Evolutionary conservation across 2,888 invertebrate species (phyloP).

Genomic region (Drosophila pullipes): DNA sequence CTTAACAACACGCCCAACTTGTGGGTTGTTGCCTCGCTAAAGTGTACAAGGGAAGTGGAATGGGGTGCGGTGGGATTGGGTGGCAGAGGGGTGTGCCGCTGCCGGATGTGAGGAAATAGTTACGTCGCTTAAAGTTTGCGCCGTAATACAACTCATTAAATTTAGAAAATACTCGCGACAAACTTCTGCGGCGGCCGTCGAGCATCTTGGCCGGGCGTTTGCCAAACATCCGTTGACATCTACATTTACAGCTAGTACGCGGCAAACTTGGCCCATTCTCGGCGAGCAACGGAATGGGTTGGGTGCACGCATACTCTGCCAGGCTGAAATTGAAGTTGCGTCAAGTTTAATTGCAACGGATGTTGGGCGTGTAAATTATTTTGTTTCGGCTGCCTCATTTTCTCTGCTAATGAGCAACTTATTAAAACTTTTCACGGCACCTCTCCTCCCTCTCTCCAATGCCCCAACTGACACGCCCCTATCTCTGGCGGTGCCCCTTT

Average conservation of each 20-base stretch:
- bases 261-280: conserved; percentile 53
- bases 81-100: background rate
- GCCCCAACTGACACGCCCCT: background rate
- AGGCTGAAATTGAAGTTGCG: conserved; percentile 56
- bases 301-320: background rate
- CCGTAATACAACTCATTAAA: conserved; percentile 78
- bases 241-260: conserved; percentile 62
- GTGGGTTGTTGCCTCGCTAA: conserved; percentile 18
- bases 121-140: conserved; percentile 58
- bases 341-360: conserved; percentile 77
- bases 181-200: conserved; percentile 55
- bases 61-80: background rate
- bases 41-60: background rate
- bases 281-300: background rate
- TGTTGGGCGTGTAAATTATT: conserved; percentile 79
- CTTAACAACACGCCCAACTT: conserved; percentile 68
- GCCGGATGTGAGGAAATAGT: conserved; percentile 43
- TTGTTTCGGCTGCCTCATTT: conserved; percentile 70
- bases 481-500: background rate
- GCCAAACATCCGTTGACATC: conserved; percentile 76
- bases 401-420: conserved; percentile 78
- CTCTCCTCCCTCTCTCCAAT: background rate
- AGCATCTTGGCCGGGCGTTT: conserved; percentile 48
- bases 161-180: conserved; percentile 75
- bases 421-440: conserved; percentile 65